Evolutionary conservation across 2,113 vertebrate genomes (phyloP).

Genomic region (Xenopus borealis): DNA sequence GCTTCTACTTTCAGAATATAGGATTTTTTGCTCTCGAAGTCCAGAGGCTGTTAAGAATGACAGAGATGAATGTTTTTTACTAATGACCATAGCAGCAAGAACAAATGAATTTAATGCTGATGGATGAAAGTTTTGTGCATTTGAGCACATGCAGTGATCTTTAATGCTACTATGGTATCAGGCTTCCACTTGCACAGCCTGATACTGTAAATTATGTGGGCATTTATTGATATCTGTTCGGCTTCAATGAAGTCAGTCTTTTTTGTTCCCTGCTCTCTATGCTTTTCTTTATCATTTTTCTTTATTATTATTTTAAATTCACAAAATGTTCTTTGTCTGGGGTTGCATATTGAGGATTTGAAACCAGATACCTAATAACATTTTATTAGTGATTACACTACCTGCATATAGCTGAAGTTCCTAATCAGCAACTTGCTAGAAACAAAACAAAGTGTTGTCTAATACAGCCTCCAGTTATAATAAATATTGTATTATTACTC

Average conservation of each 20-base stretch:
- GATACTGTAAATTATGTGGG: slow-evolving; percentile 53
- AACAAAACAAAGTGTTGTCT: slow-evolving; percentile 51
- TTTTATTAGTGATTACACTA: slow-evolving; percentile 50
- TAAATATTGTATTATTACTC: slow-evolving; percentile 60
- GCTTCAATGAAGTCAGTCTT: slow-evolving; percentile 50
- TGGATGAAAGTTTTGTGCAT: slow-evolving; percentile 57
- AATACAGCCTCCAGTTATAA: slow-evolving; percentile 50
- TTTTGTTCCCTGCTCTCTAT: slow-evolving; percentile 53
- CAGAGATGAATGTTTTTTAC: slow-evolving; percentile 65
- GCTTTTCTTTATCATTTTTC: slow-evolving; percentile 49
- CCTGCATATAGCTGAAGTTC: slow-evolving; percentile 52
- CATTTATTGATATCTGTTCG: slow-evolving; percentile 57
- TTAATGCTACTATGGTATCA: slow-evolving; percentile 51
- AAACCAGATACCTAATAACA: slow-evolving; percentile 55
- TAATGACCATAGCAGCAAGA: slow-evolving; percentile 61
- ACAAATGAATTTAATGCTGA: slow-evolving; percentile 59
- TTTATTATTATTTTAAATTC: slow-evolving; percentile 56
- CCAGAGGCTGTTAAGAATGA: slow-evolving; percentile 79
- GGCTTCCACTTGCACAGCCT: slow-evolving; percentile 46
- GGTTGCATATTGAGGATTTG: slow-evolving; percentile 58
- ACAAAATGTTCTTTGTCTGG: slow-evolving; percentile 52
- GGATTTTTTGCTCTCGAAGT: slow-evolving; percentile 88
- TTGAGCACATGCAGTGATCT: slow-evolving; percentile 54
- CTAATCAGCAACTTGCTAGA: slow-evolving; percentile 55
- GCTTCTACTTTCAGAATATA: slow-evolving; percentile 93